Evolutionary conservation across 2,888 invertebrate species (phyloP).

Genomic region (Trisateles emortualis): DNA sequence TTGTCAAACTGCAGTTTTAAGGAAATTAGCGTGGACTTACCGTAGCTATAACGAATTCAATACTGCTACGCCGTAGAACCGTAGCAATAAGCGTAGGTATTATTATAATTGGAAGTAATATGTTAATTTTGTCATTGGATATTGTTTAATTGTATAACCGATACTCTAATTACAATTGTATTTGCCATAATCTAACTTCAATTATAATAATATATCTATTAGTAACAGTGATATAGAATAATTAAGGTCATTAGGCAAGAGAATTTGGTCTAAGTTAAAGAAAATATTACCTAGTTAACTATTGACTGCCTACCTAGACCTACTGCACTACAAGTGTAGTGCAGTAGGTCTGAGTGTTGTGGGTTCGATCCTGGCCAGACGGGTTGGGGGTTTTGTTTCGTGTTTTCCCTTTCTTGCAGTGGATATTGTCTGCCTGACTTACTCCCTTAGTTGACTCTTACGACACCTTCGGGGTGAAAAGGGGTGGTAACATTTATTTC

Average conservation of each 20-base stretch:
- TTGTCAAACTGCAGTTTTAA: not conserved
- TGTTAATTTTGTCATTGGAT: not conserved
- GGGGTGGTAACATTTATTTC: too few relatives aligned
- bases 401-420: too few relatives aligned
- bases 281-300: too few relatives aligned
- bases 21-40: not conserved
- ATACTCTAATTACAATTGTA: not conserved
- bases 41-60: not conserved
- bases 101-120: constrained; percentile 1
- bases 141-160: not conserved
- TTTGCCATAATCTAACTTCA: not conserved
- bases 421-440: too few relatives aligned
- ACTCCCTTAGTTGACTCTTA: too few relatives aligned
- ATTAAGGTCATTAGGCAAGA: not conserved
- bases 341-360: too few relatives aligned
- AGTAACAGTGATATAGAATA: not conserved
- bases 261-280: too few relatives aligned
- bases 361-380: too few relatives aligned
- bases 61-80: constrained; percentile 3
- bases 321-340: too few relatives aligned
- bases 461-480: too few relatives aligned
- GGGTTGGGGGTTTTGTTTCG: too few relatives aligned
- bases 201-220: not conserved
- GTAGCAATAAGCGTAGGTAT: constrained; percentile 3
- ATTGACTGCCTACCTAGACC: too few relatives aligned